A percentile compares a stretch with the other conserved stretches of the same genome.
phyloP scores from a whole-genome alignment of 2,113 vertebrate genomes.

The Ammodytes dubius region DNA sequence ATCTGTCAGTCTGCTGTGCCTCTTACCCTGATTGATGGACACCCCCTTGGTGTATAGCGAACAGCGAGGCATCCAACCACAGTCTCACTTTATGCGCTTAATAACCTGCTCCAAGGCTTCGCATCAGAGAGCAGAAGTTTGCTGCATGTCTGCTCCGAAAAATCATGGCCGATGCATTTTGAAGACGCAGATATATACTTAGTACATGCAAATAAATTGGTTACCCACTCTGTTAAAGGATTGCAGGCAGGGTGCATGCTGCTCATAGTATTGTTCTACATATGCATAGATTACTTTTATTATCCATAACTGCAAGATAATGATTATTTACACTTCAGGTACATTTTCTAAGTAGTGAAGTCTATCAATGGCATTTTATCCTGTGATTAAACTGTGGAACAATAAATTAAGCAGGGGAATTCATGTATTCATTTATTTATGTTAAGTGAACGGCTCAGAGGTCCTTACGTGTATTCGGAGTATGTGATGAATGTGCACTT shows the following conservation, averaged over 20 bases:
- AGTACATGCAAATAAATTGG: conserved; percentile 25
- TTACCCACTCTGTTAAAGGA: conserved; percentile 30
- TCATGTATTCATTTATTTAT: conserved; percentile 43
- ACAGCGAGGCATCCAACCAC: conserved; percentile 51
- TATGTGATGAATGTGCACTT: conserved; percentile 55
- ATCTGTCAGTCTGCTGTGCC: conserved; percentile 63
- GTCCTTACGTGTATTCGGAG: conserved; percentile 2
- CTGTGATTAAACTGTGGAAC: conserved; percentile 19
- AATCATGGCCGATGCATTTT: conserved; percentile 4
- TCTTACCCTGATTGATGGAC: conserved; percentile 73
- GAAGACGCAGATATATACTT: not conserved
- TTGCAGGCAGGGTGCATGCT: not conserved
- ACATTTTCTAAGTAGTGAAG: not conserved
- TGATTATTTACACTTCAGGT: conserved; percentile 19
- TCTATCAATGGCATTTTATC: conserved; percentile 35
- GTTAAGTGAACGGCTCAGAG: conserved; percentile 34
- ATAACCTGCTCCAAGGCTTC: conserved; percentile 66
- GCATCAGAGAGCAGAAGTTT: conserved; percentile 45
- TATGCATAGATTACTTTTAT: conserved; percentile 9
- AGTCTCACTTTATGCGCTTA: conserved; percentile 62
- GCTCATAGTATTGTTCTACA: conserved; percentile 30
- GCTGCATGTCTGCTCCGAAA: conserved; percentile 14
- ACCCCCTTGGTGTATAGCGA: conserved; percentile 64
- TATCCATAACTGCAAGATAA: conserved; percentile 24
- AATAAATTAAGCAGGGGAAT: conserved; percentile 20